Percentiles rank a stretch among this genome's conserved stretches.
phyloP scores from a whole-genome alignment of 2,797 vertebrate species.

The Chromis chromis region DNA sequence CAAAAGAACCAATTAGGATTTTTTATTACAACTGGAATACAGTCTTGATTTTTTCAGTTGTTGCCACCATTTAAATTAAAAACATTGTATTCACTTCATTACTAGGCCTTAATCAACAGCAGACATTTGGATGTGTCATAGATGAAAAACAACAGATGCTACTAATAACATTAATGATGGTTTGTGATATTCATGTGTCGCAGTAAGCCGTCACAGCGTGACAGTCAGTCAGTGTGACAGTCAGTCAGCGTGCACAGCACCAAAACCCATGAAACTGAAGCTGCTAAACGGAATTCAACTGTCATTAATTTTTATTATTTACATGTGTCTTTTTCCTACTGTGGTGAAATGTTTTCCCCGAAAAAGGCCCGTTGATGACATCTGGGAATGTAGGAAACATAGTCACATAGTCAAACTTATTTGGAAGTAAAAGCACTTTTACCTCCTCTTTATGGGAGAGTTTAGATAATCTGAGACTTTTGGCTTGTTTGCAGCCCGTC shows the following conservation, averaged over 20 bases:
- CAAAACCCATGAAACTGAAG: neutral
- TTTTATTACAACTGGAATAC: no score
- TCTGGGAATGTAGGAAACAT: neutral
- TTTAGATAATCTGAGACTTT: neutral
- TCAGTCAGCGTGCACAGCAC: neutral
- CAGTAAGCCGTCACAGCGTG: neutral
- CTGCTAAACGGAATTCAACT: neutral
- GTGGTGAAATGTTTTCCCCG: neutral
- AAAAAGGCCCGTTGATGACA: neutral
- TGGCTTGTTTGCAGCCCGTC: slow-evolving; percentile 1
- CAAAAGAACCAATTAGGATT: no score
- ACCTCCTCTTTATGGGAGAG: neutral
- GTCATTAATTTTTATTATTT: neutral
- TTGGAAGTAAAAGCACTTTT: neutral
- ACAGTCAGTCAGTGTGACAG: neutral
- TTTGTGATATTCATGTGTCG: neutral
- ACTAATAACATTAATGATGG: neutral
- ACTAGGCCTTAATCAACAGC: neutral
- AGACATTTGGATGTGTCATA: neutral
- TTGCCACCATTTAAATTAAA: neutral
- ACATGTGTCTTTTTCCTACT: neutral
- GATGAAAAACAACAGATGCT: neutral
- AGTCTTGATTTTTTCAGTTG: neutral
- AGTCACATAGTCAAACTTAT: neutral
- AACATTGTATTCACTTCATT: neutral